Percentiles rank a stretch among this genome's conserved stretches.
These are phyloP conservation scores for Oophaga sylvatica DNA, from an alignment of 2,797 vertebrate genomes.

Conservation along the genomic window DNA sequence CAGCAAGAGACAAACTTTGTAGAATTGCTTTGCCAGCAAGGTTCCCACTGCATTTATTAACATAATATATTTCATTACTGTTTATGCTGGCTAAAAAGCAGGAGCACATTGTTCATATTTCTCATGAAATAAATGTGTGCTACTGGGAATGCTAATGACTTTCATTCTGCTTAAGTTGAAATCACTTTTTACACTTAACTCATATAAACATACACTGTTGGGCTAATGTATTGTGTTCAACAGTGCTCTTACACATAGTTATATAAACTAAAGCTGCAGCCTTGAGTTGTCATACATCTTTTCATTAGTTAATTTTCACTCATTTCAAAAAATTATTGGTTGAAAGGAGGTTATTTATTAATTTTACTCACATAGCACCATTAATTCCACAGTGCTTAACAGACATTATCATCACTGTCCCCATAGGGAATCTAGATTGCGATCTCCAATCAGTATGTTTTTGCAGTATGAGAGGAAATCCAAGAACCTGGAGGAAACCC, in stretches of 20 bases:
- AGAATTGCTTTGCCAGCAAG: slow-evolving; percentile 73
- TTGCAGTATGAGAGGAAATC: too few relatives aligned
- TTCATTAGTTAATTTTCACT: neutral
- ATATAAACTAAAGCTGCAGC: neutral
- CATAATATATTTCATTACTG: slow-evolving; percentile 69
- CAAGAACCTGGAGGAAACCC: too few relatives aligned
- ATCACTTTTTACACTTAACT: slow-evolving; percentile 59
- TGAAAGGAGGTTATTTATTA: neutral
- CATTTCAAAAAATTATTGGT: neutral
- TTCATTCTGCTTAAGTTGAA: slow-evolving; percentile 68
- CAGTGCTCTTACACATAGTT: neutral
- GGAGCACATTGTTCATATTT: slow-evolving; percentile 68
- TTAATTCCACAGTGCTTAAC: too few relatives aligned
- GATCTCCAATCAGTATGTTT: too few relatives aligned
- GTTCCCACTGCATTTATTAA: slow-evolving; percentile 72
- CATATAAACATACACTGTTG: slow-evolving; percentile 49
- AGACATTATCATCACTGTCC: too few relatives aligned
- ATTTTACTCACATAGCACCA: too few relatives aligned
- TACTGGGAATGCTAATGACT: slow-evolving; percentile 71
- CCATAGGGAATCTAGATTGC: too few relatives aligned
- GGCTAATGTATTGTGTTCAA: slow-evolving; percentile 26
- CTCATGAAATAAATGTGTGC: slow-evolving; percentile 68
- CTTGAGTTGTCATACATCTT: neutral
- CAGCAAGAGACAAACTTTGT: slow-evolving; percentile 72
- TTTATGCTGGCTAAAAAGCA: slow-evolving; percentile 68